Conservation (phyloP, 2,113 vertebrate genomes). For the Ammodytes dubius region DNA sequence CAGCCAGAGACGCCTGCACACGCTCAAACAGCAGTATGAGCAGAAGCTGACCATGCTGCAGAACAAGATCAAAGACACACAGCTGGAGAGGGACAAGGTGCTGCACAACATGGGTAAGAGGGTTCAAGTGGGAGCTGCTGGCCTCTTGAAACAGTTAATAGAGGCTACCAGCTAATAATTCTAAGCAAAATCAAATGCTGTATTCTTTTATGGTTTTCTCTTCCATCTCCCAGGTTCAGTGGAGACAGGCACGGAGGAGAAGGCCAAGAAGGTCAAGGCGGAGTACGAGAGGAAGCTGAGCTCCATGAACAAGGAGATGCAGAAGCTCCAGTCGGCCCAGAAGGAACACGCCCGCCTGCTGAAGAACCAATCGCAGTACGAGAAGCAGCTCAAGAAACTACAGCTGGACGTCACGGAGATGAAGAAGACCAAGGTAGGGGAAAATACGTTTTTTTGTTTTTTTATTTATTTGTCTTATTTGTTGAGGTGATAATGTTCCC, state of each 20-base stretch:
- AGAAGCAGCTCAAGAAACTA: slow-evolving; percentile 96
- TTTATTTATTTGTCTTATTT: no score
- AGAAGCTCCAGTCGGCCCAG: slow-evolving; percentile 95
- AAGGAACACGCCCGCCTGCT: slow-evolving; percentile 96
- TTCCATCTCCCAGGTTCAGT: slow-evolving; percentile 87
- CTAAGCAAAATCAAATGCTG: background rate
- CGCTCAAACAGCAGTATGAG: slow-evolving; percentile 96
- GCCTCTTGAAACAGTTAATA: background rate
- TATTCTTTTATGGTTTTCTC: background rate
- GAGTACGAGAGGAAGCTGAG: slow-evolving; percentile 97
- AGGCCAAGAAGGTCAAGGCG: slow-evolving; percentile 93
- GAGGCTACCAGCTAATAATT: background rate
- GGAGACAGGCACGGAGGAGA: slow-evolving; percentile 95
- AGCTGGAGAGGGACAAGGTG: slow-evolving; percentile 97
- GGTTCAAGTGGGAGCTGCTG: background rate
- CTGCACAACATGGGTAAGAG: slow-evolving; percentile 95
- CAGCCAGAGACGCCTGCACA: slow-evolving; percentile 96
- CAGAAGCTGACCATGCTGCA: slow-evolving; percentile 97
- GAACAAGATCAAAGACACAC: slow-evolving; percentile 97
- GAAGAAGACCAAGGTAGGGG: slow-evolving; percentile 98
- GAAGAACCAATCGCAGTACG: slow-evolving; percentile 97
- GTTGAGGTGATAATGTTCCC: background rate
- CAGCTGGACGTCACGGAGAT: slow-evolving; percentile 97
- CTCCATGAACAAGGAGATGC: slow-evolving; percentile 97
- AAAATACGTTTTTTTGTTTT: accelerated